Evolutionary conservation across 2,797 vertebrate species (phyloP), one percentile per base, ranked within the genome.

Genomic region (Cynopterus sphinx): DNA sequence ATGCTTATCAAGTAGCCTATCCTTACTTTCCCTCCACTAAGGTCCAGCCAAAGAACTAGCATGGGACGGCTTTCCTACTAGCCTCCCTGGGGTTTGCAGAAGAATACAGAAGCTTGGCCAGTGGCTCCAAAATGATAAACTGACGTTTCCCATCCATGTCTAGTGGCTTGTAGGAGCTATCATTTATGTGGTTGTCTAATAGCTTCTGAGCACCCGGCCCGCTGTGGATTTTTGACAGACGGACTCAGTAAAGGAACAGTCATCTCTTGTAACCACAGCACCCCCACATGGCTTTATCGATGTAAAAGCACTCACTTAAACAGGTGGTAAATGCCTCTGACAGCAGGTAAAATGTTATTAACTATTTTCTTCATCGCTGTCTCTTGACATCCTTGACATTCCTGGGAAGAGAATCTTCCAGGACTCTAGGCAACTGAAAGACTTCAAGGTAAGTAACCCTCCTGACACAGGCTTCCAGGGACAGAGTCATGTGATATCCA

Each of bases 201-300:
- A 87, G 96, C 91, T 67, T 96, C 87, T 85, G 95, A 68, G 84
- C 3, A 84, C 96, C 75, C 82, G 55, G 59, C 86, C 95, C 75
- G 33, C 90, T 12, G 9, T 3, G 21, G 6, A 82, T 79, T 91
- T 96, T 83, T 67, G 26, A 77, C 68, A 86, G 78, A 73, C 28
- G 16, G 11, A 3, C 6, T 95, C 87, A 55, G 70, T 0, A 17
- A 51, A 89, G 24, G 0, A 90, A 46, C 73, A 73, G 79, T 95
- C 75, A 51, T 98, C 93, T 98, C 96, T 98, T 94, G 67, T 97
- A 97, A 87, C 97, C 36, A 51, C 87, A 98, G 98, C 98, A 98
- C 96, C 97, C 98, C 98, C 97, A 96, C 95, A 96, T 96, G 98
- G 98, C 78, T 96, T 90, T 65, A 43, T 70, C 57, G 41, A 53